Percentiles rank a stretch among this genome's conserved stretches.
These are phyloP conservation scores for Arnoldichthys spilopterus DNA, from an alignment of 2,797 vertebrate species.

Conservation along the genomic window DNA sequence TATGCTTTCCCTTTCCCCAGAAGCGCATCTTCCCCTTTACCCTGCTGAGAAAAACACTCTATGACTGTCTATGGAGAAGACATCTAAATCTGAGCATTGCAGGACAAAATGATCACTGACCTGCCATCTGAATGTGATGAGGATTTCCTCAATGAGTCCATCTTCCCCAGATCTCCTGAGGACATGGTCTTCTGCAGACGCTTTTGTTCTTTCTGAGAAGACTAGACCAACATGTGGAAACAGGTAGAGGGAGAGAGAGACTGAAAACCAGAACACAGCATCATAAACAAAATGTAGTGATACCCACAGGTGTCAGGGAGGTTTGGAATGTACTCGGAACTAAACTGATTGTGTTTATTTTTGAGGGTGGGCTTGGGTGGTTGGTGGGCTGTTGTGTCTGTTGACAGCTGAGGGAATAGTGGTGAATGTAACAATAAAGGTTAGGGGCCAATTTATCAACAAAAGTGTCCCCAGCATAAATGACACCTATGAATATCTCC, in stretches of 20 bases:
- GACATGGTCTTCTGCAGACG: slow-evolving; percentile 93
- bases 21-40: slow-evolving; percentile 92
- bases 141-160: slow-evolving; percentile 79
- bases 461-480: no score
- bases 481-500: no score
- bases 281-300: slow-evolving; percentile 23
- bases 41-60: slow-evolving; percentile 58
- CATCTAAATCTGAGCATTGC: neutral
- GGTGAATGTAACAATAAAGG: no score
- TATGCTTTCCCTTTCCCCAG: slow-evolving; percentile 91
- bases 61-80: neutral
- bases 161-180: slow-evolving; percentile 90
- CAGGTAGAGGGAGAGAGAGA: slow-evolving; percentile 38
- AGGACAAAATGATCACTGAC: slow-evolving; percentile 12
- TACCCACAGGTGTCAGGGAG: no score
- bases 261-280: slow-evolving; percentile 10
- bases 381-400: no score
- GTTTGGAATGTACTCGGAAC: no score
- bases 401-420: no score
- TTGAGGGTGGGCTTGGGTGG: no score
- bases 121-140: slow-evolving; percentile 50
- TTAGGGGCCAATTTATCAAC: no score
- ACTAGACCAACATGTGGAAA: slow-evolving; percentile 15
- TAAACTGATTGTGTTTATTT: no score
- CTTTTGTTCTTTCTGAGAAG: slow-evolving; percentile 74